Evolutionary conservation across 2,113 vertebrate genomes (phyloP), one percentile per base, ranked within the genome.

Genomic region (Chascanopsetta lugubris): DNA sequence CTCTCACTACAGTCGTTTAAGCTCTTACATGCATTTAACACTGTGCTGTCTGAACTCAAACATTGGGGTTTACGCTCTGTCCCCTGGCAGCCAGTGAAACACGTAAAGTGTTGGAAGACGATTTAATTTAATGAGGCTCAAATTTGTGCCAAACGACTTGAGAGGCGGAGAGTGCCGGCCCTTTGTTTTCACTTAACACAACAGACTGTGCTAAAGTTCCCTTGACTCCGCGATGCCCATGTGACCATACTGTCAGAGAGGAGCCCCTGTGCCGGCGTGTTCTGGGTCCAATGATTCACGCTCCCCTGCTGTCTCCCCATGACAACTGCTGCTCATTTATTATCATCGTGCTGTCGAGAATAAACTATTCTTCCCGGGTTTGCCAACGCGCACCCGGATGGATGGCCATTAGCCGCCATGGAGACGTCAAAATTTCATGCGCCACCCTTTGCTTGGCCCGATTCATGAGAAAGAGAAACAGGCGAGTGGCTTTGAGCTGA

Each of bases 281-380:
- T 56, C 45, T 17, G 18, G 24, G 32, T 25, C 24, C 54, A 58
- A 46, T 76, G 62, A 74, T 74, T 82, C 75, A 71, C 17, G 43
- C 45, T 57, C 43, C n/a, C 59, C 60, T 38, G 63, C 73, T 78
- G 73, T 73, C 55, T 60, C 68, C 46, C 65, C 56, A 77, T 74
- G 73, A 76, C 71, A 80, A 79, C 57, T 53, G 50, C 59, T 69
- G 61, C 54, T 82, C 55, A 47, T 63, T 59, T 36, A 73, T 36
- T 27, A 51, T 46, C 54, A 45, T 47, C 6, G 7, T 5, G 6
- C 45, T 53, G 65, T 77, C 72, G 66, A 40, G 73, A 76, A 80
- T 53, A 72, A 48, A 53, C 30, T 36, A 40, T 71, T 61, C 29
- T 64, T 65, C 49, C 58, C 47, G 2, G 34, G 42, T 75, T 82